phyloP scores from a whole-genome alignment of 2,888 invertebrate genomes.

The Meandrusa payeni region DNA sequence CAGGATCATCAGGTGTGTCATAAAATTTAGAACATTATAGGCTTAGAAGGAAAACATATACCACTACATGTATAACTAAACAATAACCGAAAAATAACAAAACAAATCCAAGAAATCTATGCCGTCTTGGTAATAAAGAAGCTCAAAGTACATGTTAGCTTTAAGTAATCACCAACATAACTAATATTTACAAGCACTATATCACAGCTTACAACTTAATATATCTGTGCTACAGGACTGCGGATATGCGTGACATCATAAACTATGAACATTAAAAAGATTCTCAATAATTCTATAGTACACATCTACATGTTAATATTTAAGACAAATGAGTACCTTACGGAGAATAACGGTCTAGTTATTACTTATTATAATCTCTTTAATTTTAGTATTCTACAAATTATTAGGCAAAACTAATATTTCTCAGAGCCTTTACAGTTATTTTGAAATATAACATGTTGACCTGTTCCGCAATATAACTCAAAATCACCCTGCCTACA shows the following conservation, averaged over 20 bases:
- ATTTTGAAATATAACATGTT: too few species aligned
- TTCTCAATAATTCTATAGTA: too few species aligned
- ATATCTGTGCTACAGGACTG: slow-evolving; percentile 39
- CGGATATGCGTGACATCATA: too few species aligned
- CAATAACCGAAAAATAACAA: slow-evolving; percentile 21
- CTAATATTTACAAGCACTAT: slow-evolving; percentile 66
- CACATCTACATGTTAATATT: too few species aligned
- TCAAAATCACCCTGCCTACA: slow-evolving; percentile 1
- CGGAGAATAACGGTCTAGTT: too few species aligned
- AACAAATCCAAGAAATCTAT: slow-evolving; percentile 32
- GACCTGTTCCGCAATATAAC: not conserved
- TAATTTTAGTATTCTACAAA: too few species aligned
- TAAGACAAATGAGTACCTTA: too few species aligned
- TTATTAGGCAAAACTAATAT: too few species aligned
- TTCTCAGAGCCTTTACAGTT: too few species aligned
- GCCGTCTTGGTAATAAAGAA: slow-evolving; percentile 20
- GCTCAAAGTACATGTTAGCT: slow-evolving; percentile 31
- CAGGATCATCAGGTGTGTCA: slow-evolving; percentile 5
- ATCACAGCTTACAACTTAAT: slow-evolving; percentile 73
- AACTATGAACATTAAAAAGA: too few species aligned
- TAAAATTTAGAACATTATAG: slow-evolving; percentile 16
- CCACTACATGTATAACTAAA: slow-evolving; percentile 16
- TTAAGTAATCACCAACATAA: slow-evolving; percentile 25
- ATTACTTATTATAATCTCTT: too few species aligned
- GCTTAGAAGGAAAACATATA: slow-evolving; percentile 8